These are phyloP conservation scores for Acipenser ruthenus DNA, from an alignment of 2,797 vertebrate species.

Conservation along the genomic window DNA sequence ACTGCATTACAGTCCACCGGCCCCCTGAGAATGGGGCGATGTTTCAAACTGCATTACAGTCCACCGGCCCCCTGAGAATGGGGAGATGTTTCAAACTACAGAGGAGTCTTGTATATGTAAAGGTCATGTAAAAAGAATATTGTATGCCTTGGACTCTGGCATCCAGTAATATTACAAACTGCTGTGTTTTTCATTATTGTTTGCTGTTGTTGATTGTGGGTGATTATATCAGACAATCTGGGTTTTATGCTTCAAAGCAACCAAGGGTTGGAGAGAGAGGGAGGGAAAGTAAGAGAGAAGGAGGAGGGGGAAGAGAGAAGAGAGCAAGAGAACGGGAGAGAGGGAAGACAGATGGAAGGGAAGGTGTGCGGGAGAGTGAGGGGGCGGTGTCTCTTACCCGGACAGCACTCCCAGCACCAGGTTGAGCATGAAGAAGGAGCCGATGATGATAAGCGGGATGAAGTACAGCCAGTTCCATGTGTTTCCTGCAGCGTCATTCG, in stretches of 20 bases:
- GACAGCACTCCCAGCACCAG: conserved; percentile 88
- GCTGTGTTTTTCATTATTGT: no score
- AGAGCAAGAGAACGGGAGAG: not conserved
- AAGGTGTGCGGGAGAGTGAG: not conserved
- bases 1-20: no score
- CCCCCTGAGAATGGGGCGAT: no score
- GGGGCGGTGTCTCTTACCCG: conserved; percentile 45
- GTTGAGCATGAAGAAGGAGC: conserved; percentile 98
- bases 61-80: no score
- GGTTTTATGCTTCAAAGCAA: not conserved
- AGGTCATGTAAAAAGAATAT: no score
- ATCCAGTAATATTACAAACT: no score
- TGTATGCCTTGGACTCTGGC: not conserved
- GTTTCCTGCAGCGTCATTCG: conserved; percentile 84
- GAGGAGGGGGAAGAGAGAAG: not conserved
- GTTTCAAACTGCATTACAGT: no score
- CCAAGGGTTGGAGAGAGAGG: conserved; percentile 11
- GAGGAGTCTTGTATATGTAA: no score
- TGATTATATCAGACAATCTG: not conserved
- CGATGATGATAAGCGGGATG: conserved; percentile 96
- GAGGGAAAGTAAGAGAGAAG: conserved; percentile 14
- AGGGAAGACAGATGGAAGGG: not conserved
- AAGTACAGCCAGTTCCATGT: conserved; percentile 98
- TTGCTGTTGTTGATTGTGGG: not conserved
- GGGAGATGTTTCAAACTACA: no score